A percentile compares a stretch with the other conserved stretches of the same genome.
Conservation (phyloP, 2,888 invertebrate genomes). For the Philaethria dido region DNA sequence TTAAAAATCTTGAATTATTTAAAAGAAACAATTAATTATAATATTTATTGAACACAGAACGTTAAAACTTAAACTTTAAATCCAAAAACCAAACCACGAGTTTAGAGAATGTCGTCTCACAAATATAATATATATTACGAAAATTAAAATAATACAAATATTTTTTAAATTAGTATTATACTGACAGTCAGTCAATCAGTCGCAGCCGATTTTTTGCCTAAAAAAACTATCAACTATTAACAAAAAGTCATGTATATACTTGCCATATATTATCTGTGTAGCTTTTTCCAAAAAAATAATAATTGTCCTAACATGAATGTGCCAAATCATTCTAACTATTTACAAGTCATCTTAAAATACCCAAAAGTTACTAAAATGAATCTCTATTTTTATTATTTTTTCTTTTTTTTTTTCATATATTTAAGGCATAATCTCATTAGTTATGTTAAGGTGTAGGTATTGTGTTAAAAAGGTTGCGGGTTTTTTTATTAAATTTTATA, state of each 20-base stretch:
- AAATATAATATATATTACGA: too few relatives aligned
- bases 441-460: slow-evolving; percentile 15
- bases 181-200: too few relatives aligned
- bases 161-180: too few relatives aligned
- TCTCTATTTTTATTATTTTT: slow-evolving; percentile 1
- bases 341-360: not conserved
- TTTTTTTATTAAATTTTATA: slow-evolving; percentile 27
- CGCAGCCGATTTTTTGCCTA: too few relatives aligned
- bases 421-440: slow-evolving; percentile 3
- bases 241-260: slow-evolving; percentile 6
- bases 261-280: slow-evolving; percentile 6
- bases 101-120: too few relatives aligned
- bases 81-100: too few relatives aligned
- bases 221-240: too few relatives aligned
- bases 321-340: slow-evolving; percentile 9
- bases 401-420: not conserved
- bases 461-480: slow-evolving; percentile 8
- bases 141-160: too few relatives aligned
- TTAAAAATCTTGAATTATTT: too few relatives aligned
- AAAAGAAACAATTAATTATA: too few relatives aligned
- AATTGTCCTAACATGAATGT: not conserved
- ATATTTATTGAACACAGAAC: too few relatives aligned
- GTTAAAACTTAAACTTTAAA: too few relatives aligned
- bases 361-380: slow-evolving; percentile 22
- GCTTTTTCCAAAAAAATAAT: not conserved